A percentile compares a stretch with the other conserved stretches of the same genome.
Evolutionary conservation across 2,113 vertebrate genomes (phyloP).

Genomic region (Panthera tigris): DNA sequence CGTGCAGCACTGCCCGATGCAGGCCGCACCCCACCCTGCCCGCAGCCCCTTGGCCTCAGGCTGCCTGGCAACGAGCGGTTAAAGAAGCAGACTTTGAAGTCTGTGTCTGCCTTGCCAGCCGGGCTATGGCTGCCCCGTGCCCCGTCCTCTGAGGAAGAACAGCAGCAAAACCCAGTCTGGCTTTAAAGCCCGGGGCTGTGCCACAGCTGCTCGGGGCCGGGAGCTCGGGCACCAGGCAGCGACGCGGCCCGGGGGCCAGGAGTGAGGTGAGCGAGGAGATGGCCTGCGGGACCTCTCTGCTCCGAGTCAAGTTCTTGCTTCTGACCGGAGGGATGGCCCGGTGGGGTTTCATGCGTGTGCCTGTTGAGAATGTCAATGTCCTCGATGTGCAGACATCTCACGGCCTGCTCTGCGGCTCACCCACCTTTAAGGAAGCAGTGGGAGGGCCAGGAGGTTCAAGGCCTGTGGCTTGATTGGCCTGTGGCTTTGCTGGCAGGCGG

Average conservation of each 20-base stretch:
- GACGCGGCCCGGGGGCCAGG: conserved; percentile 54
- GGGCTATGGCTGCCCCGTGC: conserved; percentile 74
- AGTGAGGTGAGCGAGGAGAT: conserved; percentile 47
- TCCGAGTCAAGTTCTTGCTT: not conserved
- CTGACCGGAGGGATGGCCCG: conserved; percentile 52
- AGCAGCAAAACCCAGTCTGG: conserved; percentile 77
- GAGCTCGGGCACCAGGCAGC: conserved; percentile 37
- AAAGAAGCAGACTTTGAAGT: conserved; percentile 82
- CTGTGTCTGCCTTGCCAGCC: conserved; percentile 75
- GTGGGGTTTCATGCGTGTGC: not conserved
- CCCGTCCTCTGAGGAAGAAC: conserved; percentile 78
- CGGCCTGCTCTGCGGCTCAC: not conserved
- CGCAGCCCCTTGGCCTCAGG: conserved; percentile 56
- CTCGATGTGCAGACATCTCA: not conserved
- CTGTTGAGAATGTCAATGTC: not conserved
- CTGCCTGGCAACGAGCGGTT: conserved; percentile 74
- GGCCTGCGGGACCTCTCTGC: conserved; percentile 69
- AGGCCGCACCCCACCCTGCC: conserved; percentile 28
- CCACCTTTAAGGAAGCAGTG: not conserved
- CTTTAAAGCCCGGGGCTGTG: conserved; percentile 75
- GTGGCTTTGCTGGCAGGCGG: not conserved
- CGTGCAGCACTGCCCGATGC: not conserved
- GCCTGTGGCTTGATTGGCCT: not conserved
- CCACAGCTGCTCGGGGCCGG: conserved; percentile 65
- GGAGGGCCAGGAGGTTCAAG: not conserved